Conservation (phyloP, 1,140 invertebrate genomes). For the Dryas iulia region DNA sequence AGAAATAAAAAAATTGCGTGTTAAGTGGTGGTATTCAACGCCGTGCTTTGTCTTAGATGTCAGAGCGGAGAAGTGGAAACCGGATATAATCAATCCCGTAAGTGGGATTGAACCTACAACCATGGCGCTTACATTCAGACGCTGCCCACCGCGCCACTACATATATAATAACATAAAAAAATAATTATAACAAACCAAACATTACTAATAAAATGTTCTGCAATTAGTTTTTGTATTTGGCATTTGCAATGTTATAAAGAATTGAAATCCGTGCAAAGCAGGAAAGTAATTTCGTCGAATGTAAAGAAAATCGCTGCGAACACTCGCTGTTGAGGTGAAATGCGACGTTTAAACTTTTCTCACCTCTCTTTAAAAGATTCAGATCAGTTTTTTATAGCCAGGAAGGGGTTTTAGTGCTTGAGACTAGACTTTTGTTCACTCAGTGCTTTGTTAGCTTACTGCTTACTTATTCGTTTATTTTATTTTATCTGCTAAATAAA, state of each 20-base stretch:
- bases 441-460: neutral
- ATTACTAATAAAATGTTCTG: neutral
- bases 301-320: constrained; percentile 8
- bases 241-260: neutral
- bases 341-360: constrained; percentile 2
- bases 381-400: neutral
- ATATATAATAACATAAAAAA: too few relatives aligned
- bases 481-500: neutral
- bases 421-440: neutral
- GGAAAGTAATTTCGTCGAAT: constrained; percentile 3
- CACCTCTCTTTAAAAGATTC: constrained; percentile 5
- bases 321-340: constrained; percentile 2
- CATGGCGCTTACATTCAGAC: too few relatives aligned
- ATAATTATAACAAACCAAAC: neutral
- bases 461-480: neutral
- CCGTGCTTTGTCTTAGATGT: too few relatives aligned
- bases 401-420: neutral
- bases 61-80: too few relatives aligned
- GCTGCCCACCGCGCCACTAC: too few relatives aligned
- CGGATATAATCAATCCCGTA: too few relatives aligned
- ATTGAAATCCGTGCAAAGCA: neutral
- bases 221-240: neutral
- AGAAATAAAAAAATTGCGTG: too few relatives aligned
- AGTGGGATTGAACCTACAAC: too few relatives aligned
- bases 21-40: too few relatives aligned